A percentile compares a stretch with the other conserved stretches of the same genome.
Conservation (phyloP, 2,113 vertebrate genomes). For the Phasianus colchicus region DNA sequence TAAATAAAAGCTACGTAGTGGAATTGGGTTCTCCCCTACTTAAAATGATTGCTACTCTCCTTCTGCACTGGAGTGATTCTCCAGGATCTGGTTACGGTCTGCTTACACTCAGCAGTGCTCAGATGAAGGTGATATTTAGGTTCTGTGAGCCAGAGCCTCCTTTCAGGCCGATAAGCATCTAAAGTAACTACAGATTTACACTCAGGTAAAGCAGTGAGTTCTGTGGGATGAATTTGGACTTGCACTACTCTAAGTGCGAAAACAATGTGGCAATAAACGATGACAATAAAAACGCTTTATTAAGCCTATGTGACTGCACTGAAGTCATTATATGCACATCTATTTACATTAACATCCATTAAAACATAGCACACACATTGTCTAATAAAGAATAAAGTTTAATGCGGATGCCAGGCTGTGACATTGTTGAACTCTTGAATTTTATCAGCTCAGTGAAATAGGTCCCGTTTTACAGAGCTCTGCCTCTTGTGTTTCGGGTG, state of each 20-base stretch:
- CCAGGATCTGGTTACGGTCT: constrained; percentile 42
- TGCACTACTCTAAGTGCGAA: constrained; percentile 30
- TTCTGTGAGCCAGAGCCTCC: constrained; percentile 22
- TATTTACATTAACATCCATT: constrained; percentile 66
- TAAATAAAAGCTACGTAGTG: background rate
- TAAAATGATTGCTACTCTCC: background rate
- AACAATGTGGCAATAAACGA: constrained; percentile 67
- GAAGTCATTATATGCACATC: constrained; percentile 59
- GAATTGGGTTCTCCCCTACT: background rate
- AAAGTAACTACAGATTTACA: constrained; percentile 66
- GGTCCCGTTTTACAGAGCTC: constrained; percentile 5
- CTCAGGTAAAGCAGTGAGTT: constrained; percentile 53
- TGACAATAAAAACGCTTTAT: constrained; percentile 68
- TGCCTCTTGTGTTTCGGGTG: background rate
- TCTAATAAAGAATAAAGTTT: constrained; percentile 54
- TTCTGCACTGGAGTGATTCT: constrained; percentile 20
- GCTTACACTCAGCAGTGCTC: constrained; percentile 41
- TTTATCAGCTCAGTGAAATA: constrained; percentile 44
- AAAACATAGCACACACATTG: constrained; percentile 12
- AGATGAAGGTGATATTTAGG: constrained; percentile 58
- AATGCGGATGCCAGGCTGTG: constrained; percentile 22
- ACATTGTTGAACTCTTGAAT: constrained; percentile 42
- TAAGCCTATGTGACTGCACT: constrained; percentile 49
- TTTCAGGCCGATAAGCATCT: constrained; percentile 58
- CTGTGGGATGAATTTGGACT: constrained; percentile 38